Evolutionary conservation across 2,888 invertebrate genomes (phyloP).

Genomic region (Charanyca ferruginea): DNA sequence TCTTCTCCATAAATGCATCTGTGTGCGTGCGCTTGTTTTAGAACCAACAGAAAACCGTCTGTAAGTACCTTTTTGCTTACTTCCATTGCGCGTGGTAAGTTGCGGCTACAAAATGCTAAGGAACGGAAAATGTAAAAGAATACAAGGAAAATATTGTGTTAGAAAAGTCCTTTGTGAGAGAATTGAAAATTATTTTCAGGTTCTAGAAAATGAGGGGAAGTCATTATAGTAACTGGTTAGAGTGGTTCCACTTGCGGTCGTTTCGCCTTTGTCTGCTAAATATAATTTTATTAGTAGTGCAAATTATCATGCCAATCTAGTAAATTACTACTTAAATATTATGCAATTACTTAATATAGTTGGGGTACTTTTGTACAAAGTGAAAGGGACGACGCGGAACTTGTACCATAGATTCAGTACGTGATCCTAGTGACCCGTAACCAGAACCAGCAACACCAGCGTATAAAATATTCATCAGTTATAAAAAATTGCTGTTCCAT

Average conservation of each 20-base stretch:
- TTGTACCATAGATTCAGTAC: too few species aligned
- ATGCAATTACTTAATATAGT: constrained; percentile 3
- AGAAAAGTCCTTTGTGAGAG: constrained; percentile 28
- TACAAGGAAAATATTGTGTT: constrained; percentile 17
- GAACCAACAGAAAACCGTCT: background rate
- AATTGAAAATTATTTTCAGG: constrained; percentile 46
- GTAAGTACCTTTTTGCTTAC: background rate
- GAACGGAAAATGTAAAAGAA: constrained; percentile 36
- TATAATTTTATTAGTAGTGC: constrained; percentile 15
- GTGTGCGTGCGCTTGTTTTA: background rate
- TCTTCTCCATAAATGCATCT: background rate
- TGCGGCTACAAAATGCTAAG: constrained; percentile 33
- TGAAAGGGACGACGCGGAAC: too few species aligned
- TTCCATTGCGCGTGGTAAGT: constrained; percentile 26
- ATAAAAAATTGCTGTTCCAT: too few species aligned
- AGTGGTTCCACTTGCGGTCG: constrained; percentile 15
- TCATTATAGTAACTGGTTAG: constrained; percentile 37
- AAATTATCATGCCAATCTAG: constrained; percentile 7
- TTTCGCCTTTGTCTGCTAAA: constrained; percentile 18
- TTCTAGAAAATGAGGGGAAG: constrained; percentile 24
- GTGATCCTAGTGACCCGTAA: too few species aligned
- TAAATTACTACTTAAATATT: constrained; percentile 7
- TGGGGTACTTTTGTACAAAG: background rate
- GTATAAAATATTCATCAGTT: too few species aligned
- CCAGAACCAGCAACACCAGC: too few species aligned